Evolutionary conservation across 2,113 vertebrate genomes (phyloP), one percentile per base, ranked within the genome.

Genomic region (Chlamydotis undulata): DNA sequence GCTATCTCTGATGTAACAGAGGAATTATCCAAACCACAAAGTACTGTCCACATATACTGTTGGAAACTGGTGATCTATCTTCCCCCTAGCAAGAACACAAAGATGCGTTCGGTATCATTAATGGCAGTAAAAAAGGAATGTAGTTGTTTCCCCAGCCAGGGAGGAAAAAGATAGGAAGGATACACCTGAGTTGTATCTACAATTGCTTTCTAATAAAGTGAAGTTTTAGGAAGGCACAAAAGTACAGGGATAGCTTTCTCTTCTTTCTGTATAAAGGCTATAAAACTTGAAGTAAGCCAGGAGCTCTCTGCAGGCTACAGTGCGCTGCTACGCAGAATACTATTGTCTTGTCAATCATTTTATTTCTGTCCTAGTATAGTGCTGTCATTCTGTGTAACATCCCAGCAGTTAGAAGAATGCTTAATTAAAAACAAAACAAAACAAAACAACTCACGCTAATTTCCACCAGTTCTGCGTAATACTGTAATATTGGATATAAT

Each of bases 171-270:
- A 6, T 37, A 24, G 17, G 15, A 82, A 88, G 25, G 7, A 43
- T 17, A 67, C 0, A 0, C 43, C 3, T 33, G 26, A 69, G 14
- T n/a, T 43, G 1, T 19, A 75, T 18, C 10, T 63, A 35, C 4
- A 23, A 14, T 14, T 41, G 6, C 8, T 63, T 80, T 68, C 59
- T 43, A 84, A 47, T 29, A 37, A 65, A 89, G 21, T 0, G 3
- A 84, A 75, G 33, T 19, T 52, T 21, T 69, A 91, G 10, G 18
- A 43, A 63, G 10, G 4, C 13, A 26, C 3, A 26, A 55, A 85
- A 85, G 39, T 55, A 59, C 11, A 37, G 16, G 14, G 80, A 29
- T n/a, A 52, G 8, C 1, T 68, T 3, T 23, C 6, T 68, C 8
- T 35, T 92, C 29, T 43, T 80, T 8, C 45, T 52, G 11, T 59